Conservation (phyloP, 1,140 invertebrate genomes). For the Lepidurus arcticus region DNA sequence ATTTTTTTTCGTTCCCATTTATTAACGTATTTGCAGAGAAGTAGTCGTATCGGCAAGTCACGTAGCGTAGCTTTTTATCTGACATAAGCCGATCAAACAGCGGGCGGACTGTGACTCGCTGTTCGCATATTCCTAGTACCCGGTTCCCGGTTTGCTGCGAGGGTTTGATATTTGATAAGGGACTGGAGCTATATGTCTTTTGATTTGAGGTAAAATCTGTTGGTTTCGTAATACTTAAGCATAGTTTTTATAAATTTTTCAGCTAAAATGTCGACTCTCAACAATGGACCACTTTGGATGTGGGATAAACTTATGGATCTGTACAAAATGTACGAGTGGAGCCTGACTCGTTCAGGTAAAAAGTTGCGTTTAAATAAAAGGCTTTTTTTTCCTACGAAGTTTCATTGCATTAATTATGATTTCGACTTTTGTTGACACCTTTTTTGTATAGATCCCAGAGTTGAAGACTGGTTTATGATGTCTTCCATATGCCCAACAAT, state of each 20-base stretch:
- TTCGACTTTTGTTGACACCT: neutral
- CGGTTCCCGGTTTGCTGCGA: too few species aligned
- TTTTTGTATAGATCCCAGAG: slow-evolving; percentile 60
- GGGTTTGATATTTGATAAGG: too few species aligned
- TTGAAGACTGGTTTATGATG: slow-evolving; percentile 79
- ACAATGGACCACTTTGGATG: slow-evolving; percentile 1
- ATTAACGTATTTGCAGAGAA: too few species aligned
- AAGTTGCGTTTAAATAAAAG: neutral
- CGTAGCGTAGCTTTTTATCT: too few species aligned
- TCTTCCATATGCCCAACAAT: slow-evolving; percentile 72
- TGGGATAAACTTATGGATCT: neutral
- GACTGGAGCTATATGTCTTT: too few species aligned
- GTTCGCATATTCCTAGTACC: too few species aligned
- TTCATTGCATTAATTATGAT: neutral
- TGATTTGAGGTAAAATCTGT: too few species aligned
- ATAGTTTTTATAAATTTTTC: neutral
- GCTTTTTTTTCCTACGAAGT: neutral
- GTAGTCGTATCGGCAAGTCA: too few species aligned
- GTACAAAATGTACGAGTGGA: slow-evolving; percentile 23
- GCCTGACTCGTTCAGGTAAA: slow-evolving; percentile 28
- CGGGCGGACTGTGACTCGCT: too few species aligned
- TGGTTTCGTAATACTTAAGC: too few species aligned
- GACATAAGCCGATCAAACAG: too few species aligned
- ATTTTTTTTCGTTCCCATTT: too few species aligned
- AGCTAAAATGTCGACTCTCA: neutral